phyloP scores from a whole-genome alignment of 2,888 invertebrate genomes.

The Eulithis prunata region DNA sequence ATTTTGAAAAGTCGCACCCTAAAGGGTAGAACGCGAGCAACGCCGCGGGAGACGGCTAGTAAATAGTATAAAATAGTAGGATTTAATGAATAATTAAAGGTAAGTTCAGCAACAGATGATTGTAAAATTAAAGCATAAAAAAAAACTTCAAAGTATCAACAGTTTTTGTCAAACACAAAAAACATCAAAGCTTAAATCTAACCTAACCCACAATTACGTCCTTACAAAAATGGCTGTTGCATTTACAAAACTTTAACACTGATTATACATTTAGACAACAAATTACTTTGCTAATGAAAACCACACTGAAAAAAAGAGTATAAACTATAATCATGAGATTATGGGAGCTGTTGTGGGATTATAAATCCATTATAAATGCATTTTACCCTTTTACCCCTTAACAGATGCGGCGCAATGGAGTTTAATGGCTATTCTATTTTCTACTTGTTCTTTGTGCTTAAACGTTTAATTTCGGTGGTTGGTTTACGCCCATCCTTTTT shows the following conservation, averaged over 20 bases:
- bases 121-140: neutral
- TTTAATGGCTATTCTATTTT: constrained; percentile 60
- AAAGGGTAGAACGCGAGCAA: too few species aligned
- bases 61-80: too few species aligned
- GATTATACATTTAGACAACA: constrained; percentile 68
- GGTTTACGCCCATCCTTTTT: constrained; percentile 19
- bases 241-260: constrained; percentile 59
- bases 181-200: constrained; percentile 33
- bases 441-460: constrained; percentile 24
- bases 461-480: constrained; percentile 15
- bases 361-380: constrained; percentile 79
- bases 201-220: constrained; percentile 70
- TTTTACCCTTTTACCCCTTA: constrained; percentile 76
- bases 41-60: too few species aligned
- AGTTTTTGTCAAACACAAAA: constrained; percentile 34
- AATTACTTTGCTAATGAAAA: constrained; percentile 73
- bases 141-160: constrained; percentile 16
- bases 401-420: constrained; percentile 61
- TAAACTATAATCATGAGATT: constrained; percentile 73
- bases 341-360: constrained; percentile 65
- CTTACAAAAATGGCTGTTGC: constrained; percentile 64
- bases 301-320: constrained; percentile 79
- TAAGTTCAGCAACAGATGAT: neutral
- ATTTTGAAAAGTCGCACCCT: too few species aligned
- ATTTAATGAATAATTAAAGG: too few species aligned